Evolutionary conservation across 1,140 invertebrate species (phyloP).

Genomic region (Drosophila lini): DNA sequence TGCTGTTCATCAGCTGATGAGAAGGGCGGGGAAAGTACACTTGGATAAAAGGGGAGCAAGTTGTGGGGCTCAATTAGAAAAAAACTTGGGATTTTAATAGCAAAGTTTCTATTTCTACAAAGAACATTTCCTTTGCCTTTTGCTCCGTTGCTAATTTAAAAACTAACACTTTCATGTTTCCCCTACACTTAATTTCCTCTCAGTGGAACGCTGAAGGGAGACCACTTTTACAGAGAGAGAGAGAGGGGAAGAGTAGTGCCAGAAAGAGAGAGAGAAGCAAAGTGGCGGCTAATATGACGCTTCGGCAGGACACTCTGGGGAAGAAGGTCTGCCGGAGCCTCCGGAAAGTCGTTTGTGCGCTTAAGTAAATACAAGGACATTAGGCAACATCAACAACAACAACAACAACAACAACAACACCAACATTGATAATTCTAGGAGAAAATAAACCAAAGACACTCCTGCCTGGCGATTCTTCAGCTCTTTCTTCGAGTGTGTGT

Average conservation of each 20-base stretch:
- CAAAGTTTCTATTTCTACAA: not conserved
- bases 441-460: not conserved
- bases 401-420: not conserved
- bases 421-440: not conserved
- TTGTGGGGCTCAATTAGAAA: not conserved
- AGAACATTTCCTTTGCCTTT: too few relatives aligned
- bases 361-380: slow-evolving; percentile 63
- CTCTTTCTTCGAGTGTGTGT: not conserved
- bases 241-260: not conserved
- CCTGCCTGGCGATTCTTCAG: not conserved
- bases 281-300: slow-evolving; percentile 40
- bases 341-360: slow-evolving; percentile 51
- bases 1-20: slow-evolving; percentile 67
- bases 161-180: too few relatives aligned
- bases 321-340: not conserved
- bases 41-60: not conserved
- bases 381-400: slow-evolving; percentile 42
- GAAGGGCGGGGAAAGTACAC: slow-evolving; percentile 4
- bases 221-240: not conserved
- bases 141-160: too few relatives aligned
- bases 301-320: slow-evolving; percentile 12
- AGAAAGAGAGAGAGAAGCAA: slow-evolving; percentile 13
- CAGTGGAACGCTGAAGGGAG: not conserved
- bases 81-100: not conserved
- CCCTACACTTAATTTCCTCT: not conserved